Evolutionary conservation across 2,113 vertebrate species (phyloP), one percentile per base, ranked within the genome.

Genomic region (Trachemys scripta): DNA sequence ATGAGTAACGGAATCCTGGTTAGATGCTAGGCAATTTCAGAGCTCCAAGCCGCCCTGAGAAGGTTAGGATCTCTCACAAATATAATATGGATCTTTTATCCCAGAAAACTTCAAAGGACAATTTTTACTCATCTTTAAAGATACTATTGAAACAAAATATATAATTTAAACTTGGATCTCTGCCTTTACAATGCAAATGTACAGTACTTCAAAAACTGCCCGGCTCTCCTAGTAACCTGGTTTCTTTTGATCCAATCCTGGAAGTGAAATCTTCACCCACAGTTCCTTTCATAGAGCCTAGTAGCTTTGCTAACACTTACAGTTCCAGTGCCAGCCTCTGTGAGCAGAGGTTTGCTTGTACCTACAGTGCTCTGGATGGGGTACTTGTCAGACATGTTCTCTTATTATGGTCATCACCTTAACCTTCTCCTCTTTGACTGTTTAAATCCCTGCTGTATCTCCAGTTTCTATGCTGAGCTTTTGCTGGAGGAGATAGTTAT

Each of bases 101-200:
- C 4, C 54, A 16, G 82, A 87, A 79, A 83, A 11, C 50, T 88
- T 84, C 59, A 80, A 84, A 54, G 38, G 65, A 38, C 11, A 35
- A 5, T 88, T 88, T 49, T 53, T 69, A 49, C 42, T 24, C 2
- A 1, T 24, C 82, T 87, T 90, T 89, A 72, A 69, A 72, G 80
- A 22, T 9, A 42, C 29, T 10, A 6, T n/a, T 75, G 87, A 89
- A 95, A 88, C n/a, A 80, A 89, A 56, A 31, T 31, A 24, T 35
- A 50, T 51, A 62, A 80, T 94, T 92, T 81, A 69, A 50, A 56
- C 65, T 89, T 59, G 78, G 31, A 72, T 57, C 51, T 82, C 50
- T 50, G 84, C 31, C 78, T 92, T 94, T 90, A 14, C 91, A 51
- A 93, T 84, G 90, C 75, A 88, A 92, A 95, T 82, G 17, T 29